Evolutionary conservation across 2,797 vertebrate genomes (phyloP).

Genomic region (Malacoctenus gilli): DNA sequence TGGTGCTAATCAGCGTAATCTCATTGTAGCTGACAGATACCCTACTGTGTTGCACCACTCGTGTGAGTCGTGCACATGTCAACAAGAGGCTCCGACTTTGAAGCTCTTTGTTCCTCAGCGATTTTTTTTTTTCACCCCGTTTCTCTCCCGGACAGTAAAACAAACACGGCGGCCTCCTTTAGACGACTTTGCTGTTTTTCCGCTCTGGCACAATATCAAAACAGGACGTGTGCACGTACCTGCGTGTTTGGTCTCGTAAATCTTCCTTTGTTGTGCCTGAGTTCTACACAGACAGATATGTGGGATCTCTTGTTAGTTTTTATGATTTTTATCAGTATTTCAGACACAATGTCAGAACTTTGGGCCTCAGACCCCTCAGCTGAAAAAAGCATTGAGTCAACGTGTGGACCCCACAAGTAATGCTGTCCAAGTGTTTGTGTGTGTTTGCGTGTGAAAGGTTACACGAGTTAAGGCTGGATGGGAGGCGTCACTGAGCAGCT

Average conservation of each 20-base stretch:
- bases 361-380: too few species aligned
- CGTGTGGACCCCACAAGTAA: too few species aligned
- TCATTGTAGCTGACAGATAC: too few species aligned
- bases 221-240: conserved; percentile 48
- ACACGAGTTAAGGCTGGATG: conserved; percentile 30
- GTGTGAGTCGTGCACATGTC: not conserved
- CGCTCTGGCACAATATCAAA: conserved; percentile 48
- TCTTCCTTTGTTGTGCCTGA: too few species aligned
- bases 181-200: conserved; percentile 53
- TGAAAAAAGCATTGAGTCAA: too few species aligned
- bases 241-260: too few species aligned
- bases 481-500: conserved; percentile 45
- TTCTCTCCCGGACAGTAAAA: conserved; percentile 47
- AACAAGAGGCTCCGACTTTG: conserved; percentile 25
- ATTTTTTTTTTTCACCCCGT: conserved; percentile 64
- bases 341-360: too few species aligned
- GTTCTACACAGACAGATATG: too few species aligned
- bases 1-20: too few species aligned
- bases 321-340: too few species aligned
- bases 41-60: not conserved
- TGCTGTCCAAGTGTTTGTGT: too few species aligned
- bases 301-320: too few species aligned
- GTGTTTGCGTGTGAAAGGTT: not conserved
- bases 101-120: conserved; percentile 49
- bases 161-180: conserved; percentile 49